Evolutionary conservation across 1,140 invertebrate genomes (phyloP).

Genomic region (Eubasilissa regina): DNA sequence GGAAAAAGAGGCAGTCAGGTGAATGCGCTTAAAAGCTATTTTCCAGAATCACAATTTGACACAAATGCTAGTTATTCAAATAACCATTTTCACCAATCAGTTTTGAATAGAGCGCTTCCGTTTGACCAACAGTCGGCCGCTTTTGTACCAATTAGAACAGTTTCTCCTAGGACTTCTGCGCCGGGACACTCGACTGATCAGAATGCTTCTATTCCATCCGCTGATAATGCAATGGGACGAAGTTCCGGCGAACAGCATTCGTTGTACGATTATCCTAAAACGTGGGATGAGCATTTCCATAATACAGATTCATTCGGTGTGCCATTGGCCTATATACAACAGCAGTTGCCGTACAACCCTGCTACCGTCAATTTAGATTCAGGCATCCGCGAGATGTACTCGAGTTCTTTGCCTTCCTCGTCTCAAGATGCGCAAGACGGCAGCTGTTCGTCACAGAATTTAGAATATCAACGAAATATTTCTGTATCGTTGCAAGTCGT

Average conservation of each 20-base stretch:
- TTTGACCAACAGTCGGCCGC: neutral
- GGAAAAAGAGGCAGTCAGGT: neutral
- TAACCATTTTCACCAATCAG: neutral
- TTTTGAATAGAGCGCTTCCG: neutral
- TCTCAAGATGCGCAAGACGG: constrained; percentile 9
- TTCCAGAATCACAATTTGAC: constrained; percentile 4
- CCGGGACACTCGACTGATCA: neutral
- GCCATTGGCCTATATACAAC: constrained; percentile 15
- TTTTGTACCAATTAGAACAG: constrained; percentile 10
- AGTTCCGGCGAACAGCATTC: neutral
- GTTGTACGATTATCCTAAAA: neutral
- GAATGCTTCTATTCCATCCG: neutral
- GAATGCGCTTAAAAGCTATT: neutral
- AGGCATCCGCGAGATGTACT: neutral
- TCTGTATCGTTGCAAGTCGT: constrained; percentile 1
- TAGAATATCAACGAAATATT: neutral
- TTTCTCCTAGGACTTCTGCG: neutral
- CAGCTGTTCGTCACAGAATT: neutral
- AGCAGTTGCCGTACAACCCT: neutral
- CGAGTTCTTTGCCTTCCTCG: neutral
- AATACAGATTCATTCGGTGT: constrained; percentile 14
- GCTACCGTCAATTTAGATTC: neutral
- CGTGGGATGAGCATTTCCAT: neutral
- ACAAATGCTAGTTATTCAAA: neutral
- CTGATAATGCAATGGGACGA: no score